Conservation (phyloP, 2,797 vertebrate genomes). For the Clarias pachynema region DNA sequence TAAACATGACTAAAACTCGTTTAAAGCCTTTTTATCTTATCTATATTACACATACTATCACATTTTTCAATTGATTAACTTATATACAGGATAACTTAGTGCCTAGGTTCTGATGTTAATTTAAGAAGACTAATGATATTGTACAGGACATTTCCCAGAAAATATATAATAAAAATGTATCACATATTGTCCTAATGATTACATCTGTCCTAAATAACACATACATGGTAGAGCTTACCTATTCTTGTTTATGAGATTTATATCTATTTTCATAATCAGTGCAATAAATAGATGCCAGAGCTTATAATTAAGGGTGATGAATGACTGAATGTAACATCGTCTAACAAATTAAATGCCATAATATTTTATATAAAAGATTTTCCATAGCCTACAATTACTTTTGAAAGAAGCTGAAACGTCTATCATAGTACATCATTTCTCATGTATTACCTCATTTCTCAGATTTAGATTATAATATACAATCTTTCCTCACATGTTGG, state of each 20-base stretch:
- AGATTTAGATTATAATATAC: neutral
- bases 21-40: neutral
- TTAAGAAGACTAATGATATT: neutral
- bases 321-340: neutral
- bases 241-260: neutral
- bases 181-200: neutral
- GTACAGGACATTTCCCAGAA: neutral
- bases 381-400: neutral
- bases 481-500: neutral
- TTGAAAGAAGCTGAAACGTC: neutral
- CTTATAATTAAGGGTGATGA: neutral
- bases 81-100: neutral
- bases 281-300: neutral
- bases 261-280: neutral
- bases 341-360: neutral
- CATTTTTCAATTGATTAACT: neutral
- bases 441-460: neutral
- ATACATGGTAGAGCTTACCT: neutral
- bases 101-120: neutral
- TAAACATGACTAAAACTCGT: neutral
- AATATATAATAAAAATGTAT: neutral
- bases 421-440: neutral
- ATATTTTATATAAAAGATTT: neutral
- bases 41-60: neutral
- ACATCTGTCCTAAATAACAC: neutral